Evolutionary conservation across 2,888 invertebrate genomes (phyloP).

Genomic region (Spodoptera littoralis): DNA sequence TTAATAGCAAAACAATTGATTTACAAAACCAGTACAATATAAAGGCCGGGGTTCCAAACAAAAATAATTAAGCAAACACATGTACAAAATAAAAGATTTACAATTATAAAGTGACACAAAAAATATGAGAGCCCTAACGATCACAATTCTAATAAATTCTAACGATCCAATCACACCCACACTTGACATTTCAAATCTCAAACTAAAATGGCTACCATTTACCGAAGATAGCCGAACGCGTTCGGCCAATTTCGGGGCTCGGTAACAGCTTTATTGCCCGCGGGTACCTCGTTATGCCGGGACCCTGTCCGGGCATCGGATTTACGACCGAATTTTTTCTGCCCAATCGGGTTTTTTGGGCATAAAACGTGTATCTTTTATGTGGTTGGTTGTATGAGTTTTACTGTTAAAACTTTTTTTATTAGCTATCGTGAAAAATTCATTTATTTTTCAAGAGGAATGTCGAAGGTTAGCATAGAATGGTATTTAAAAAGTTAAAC

Average conservation of each 20-base stretch:
- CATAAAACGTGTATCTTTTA: constrained; percentile 33
- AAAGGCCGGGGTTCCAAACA: not conserved
- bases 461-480: constrained; percentile 7
- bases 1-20: no score
- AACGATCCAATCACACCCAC: constrained; percentile 58
- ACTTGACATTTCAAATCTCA: constrained; percentile 66
- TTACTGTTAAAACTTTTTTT: not conserved
- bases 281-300: constrained; percentile 57
- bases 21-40: no score
- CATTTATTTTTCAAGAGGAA: not conserved
- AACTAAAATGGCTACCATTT: constrained; percentile 54
- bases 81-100: constrained; percentile 9
- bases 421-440: not conserved
- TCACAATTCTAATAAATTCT: constrained; percentile 61
- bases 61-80: constrained; percentile 11
- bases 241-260: constrained; percentile 54
- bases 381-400: constrained; percentile 3
- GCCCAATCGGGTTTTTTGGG: constrained; percentile 39
- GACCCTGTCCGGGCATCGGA: constrained; percentile 42
- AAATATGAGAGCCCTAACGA: constrained; percentile 29
- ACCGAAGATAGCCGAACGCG: constrained; percentile 49
- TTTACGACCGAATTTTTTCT: constrained; percentile 51
- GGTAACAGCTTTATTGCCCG: constrained; percentile 64
- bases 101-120: constrained; percentile 5
- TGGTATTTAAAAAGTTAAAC: constrained; percentile 6